These are phyloP conservation scores for Trichonephila inaurata DNA, from an alignment of 1,140 invertebrate genomes.

Conservation along the genomic window DNA sequence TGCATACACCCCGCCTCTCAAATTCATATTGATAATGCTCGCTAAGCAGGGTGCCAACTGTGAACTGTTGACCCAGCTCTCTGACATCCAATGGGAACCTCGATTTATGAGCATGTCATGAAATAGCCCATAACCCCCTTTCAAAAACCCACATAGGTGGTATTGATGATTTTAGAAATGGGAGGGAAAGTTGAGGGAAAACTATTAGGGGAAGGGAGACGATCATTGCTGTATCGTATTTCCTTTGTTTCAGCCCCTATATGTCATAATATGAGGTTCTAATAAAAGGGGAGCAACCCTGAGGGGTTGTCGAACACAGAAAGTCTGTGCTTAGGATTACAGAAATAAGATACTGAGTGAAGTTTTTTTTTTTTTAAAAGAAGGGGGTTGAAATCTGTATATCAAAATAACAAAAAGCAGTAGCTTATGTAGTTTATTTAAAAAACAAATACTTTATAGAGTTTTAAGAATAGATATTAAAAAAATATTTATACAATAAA, in stretches of 20 bases:
- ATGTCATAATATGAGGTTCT: neutral
- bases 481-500: no score
- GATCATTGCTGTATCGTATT: neutral
- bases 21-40: slow-evolving; percentile 65
- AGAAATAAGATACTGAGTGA: no score
- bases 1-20: slow-evolving; percentile 42
- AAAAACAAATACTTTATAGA: no score
- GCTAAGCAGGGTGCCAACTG: slow-evolving; percentile 40
- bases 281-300: neutral
- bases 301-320: no score
- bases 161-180: slow-evolving; percentile 18
- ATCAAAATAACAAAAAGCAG: no score
- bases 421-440: no score
- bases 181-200: slow-evolving; percentile 12
- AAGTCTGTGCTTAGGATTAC: no score
- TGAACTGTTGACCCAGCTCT: slow-evolving; percentile 56
- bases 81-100: slow-evolving; percentile 35
- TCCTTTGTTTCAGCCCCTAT: slow-evolving; percentile 24
- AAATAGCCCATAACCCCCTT: slow-evolving; percentile 26
- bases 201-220: neutral
- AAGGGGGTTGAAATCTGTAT: no score
- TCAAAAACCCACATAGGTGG: slow-evolving; percentile 42
- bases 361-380: no score
- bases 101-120: slow-evolving; percentile 24
- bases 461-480: no score